Conservation (phyloP, 2,888 invertebrate species). For the Phortica magna region DNA sequence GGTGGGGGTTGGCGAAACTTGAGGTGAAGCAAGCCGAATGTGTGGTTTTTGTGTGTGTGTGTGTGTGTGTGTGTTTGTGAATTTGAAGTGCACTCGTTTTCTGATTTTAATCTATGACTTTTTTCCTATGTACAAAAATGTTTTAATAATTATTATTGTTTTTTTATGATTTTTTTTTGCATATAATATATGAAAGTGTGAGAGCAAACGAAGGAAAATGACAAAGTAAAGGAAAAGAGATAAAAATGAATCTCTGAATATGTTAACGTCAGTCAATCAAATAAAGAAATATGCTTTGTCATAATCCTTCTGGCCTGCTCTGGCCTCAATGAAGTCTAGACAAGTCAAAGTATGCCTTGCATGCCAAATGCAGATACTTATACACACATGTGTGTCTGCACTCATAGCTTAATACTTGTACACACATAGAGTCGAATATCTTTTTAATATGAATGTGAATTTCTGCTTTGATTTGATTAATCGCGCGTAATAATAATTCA, state of each 20-base stretch:
- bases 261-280: conserved; percentile 75
- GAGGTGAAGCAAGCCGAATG: background rate
- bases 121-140: conserved; percentile 30
- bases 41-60: conserved; percentile 2
- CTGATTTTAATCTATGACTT: conserved; percentile 25
- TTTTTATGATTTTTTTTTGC: background rate
- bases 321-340: background rate
- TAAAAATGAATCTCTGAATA: conserved; percentile 51
- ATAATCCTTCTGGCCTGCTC: conserved; percentile 54
- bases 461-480: conserved; percentile 65
- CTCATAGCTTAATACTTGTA: conserved; percentile 1
- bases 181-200: conserved; percentile 5
- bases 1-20: too few relatives aligned
- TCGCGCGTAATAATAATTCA: conserved; percentile 52
- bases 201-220: background rate
- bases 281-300: conserved; percentile 71
- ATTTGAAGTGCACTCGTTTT: conserved; percentile 25
- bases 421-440: background rate
- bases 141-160: conserved; percentile 32
- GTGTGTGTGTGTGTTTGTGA: conserved; percentile 14
- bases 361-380: conserved; percentile 39
- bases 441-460: conserved; percentile 8
- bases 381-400: background rate
- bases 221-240: background rate
- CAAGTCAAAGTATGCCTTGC: conserved; percentile 35